A percentile compares a stretch with the other conserved stretches of the same genome.
phyloP scores from a whole-genome alignment of 2,113 vertebrate genomes.

The Pelodiscus sinensis region DNA sequence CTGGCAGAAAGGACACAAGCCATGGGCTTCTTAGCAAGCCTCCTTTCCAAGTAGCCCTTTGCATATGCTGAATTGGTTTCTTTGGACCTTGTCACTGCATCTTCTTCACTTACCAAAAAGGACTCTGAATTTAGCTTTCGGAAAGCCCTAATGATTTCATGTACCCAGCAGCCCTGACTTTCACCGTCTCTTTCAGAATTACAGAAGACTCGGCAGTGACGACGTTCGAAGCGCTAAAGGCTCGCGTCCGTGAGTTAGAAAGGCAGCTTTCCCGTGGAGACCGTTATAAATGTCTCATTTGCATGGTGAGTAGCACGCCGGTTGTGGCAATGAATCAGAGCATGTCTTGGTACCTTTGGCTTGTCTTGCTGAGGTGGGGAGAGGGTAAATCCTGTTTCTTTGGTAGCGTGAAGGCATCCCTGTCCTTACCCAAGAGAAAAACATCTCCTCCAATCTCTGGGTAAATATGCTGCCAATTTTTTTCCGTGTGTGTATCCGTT shows the following conservation, averaged over 20 bases:
- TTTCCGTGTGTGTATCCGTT: neutral
- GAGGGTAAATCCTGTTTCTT: neutral
- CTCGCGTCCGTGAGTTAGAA: constrained; percentile 98
- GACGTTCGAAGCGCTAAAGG: constrained; percentile 98
- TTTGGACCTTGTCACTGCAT: neutral
- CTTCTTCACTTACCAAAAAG: neutral
- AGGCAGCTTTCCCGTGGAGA: constrained; percentile 97
- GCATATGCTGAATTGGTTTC: neutral
- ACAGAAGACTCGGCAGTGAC: constrained; percentile 97
- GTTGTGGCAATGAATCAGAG: constrained; percentile 70
- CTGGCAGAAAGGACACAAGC: neutral
- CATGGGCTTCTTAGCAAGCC: neutral
- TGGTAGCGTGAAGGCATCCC: neutral
- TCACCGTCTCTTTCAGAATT: constrained; percentile 83
- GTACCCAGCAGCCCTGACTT: constrained; percentile 37
- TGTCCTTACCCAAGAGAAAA: neutral
- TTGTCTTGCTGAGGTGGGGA: neutral
- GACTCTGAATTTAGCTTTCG: neutral
- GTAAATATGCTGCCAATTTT: neutral
- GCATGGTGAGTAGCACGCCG: constrained; percentile 91
- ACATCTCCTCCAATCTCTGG: neutral
- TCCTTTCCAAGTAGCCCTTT: neutral
- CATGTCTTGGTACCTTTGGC: constrained; percentile 50
- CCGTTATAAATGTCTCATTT: constrained; percentile 99
- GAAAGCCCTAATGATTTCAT: neutral